Evolutionary conservation across 1,140 invertebrate species (phyloP).

Genomic region (Cepaea nemoralis): DNA sequence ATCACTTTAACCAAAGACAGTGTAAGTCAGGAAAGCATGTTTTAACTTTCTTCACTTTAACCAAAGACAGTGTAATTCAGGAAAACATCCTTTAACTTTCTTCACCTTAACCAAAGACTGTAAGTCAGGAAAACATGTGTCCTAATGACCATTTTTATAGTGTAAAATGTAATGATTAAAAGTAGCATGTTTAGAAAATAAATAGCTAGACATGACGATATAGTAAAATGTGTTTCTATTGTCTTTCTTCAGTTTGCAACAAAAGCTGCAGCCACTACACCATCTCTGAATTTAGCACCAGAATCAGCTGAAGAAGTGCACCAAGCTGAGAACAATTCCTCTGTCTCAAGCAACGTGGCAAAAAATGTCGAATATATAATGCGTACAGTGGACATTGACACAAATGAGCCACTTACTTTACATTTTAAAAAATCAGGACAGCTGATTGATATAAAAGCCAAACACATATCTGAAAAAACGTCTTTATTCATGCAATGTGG

Average conservation of each 20-base stretch:
- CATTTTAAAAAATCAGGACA: slow-evolving; percentile 31
- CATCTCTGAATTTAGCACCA: not conserved
- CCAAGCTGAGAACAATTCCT: not conserved
- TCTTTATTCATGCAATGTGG: slow-evolving; percentile 32
- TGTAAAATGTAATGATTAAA: no score
- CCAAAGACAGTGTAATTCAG: no score
- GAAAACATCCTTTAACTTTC: no score
- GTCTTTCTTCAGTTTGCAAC: slow-evolving; percentile 28
- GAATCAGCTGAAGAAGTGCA: not conserved
- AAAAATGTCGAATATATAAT: slow-evolving; percentile 13
- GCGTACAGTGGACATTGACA: slow-evolving; percentile 26
- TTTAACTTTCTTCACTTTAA: no score
- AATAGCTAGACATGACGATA: no score
- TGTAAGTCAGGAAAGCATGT: no score
- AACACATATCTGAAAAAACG: slow-evolving; percentile 23
- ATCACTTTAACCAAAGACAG: no score
- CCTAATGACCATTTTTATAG: no score
- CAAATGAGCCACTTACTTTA: slow-evolving; percentile 31
- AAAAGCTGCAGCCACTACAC: slow-evolving; percentile 28
- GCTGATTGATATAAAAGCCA: slow-evolving; percentile 38
- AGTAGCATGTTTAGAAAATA: no score
- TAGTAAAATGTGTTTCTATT: no score
- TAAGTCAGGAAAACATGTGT: no score
- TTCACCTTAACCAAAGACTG: no score
- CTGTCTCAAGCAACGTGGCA: not conserved